phyloP scores from a whole-genome alignment of 2,888 invertebrate genomes.

The Trilocha varians region DNA sequence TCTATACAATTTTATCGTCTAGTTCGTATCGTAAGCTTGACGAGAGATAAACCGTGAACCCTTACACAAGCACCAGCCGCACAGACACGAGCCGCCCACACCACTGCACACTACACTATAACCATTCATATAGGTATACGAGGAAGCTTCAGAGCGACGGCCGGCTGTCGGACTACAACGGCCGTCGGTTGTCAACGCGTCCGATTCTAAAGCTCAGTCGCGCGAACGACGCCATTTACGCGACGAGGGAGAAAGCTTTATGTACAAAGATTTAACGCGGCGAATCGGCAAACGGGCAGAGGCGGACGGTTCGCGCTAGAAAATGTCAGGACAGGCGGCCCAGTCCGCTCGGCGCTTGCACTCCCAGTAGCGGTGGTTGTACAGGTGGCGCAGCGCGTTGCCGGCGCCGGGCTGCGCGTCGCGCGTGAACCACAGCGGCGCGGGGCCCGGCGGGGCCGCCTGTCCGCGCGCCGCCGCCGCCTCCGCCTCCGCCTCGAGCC shows the following conservation, averaged over 20 bases:
- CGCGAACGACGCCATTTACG: constrained; percentile 1
- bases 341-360: constrained; percentile 92
- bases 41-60: not conserved
- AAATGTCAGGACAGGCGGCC: constrained; percentile 93
- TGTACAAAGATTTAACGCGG: not conserved
- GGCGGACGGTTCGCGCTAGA: constrained; percentile 48
- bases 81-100: not conserved
- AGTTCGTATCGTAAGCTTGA: constrained; percentile 1
- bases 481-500: constrained; percentile 87
- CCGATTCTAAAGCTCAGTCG: not conserved
- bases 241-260: constrained; percentile 1
- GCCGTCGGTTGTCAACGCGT: not conserved
- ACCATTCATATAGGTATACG: not conserved
- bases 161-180: not conserved
- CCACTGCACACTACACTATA: constrained; percentile 1
- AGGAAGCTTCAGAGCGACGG: not conserved
- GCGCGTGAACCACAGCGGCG: constrained; percentile 93
- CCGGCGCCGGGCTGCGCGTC: constrained; percentile 80
- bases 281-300: not conserved
- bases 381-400: constrained; percentile 78
- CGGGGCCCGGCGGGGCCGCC: constrained; percentile 77
- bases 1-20: not conserved
- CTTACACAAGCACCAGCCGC: constrained; percentile 5
- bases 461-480: constrained; percentile 75
- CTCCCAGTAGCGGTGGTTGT: constrained; percentile 93